Conservation (phyloP, 2,797 vertebrate species). For the Chiloscyllium punctatum region DNA sequence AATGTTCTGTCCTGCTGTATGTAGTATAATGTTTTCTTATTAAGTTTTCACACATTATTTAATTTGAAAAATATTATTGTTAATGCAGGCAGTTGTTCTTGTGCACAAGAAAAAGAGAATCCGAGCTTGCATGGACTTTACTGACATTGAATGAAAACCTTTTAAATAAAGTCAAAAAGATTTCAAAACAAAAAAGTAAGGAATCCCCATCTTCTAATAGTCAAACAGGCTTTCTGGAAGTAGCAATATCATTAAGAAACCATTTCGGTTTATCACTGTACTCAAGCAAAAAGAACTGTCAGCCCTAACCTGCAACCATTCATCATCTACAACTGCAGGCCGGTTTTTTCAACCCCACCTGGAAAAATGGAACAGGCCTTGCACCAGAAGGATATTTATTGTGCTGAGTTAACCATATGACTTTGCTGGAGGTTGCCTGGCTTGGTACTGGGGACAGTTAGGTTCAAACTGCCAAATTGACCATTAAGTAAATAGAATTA, state of each 20-base stretch:
- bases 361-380: background rate
- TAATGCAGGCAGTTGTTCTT: background rate
- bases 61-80: background rate
- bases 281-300: background rate
- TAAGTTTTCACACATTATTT: background rate
- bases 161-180: background rate
- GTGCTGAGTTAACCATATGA: background rate
- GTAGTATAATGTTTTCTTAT: background rate
- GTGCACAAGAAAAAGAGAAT: background rate
- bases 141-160: background rate
- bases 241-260: background rate
- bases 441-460: background rate
- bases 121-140: background rate
- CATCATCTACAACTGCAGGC: background rate
- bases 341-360: background rate
- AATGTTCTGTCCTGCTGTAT: background rate
- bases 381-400: background rate
- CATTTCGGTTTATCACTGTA: background rate
- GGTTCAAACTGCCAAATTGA: background rate
- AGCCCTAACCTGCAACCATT: background rate
- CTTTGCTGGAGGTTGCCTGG: background rate
- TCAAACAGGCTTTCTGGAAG: background rate
- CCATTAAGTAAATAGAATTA: background rate
- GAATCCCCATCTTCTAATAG: background rate
- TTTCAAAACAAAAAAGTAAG: background rate